Base-by-base conservation (phyloP, 1,140 invertebrate species). In the Samia ricini region DNA sequence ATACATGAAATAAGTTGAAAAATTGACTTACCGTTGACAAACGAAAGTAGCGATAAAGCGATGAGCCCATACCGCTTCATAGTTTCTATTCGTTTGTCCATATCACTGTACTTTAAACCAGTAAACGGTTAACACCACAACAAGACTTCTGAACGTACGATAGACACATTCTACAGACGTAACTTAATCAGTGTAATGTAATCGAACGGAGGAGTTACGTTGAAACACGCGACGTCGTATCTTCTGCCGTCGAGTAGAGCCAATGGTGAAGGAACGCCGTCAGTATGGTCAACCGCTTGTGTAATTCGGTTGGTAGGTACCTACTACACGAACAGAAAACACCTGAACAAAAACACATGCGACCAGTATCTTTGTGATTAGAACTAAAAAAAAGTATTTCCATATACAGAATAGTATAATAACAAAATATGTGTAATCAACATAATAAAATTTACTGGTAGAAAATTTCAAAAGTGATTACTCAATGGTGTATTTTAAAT, bases 311-410 rank as follows among this genome's bases (percentile, higher is more conserved):
- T n/a, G n/a, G 67, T 54, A 51, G 61, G 36, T 56, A 54, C n/a
- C n/a, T n/a, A n/a, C 63, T 59, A 55, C 51, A 24, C 21, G 58
- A 4, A 42, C 15, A 15, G 49, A 23, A 10, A 33, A 19, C 72
- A 72, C 62, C 72, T 74, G 72, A 69, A 61, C 63, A 72, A 74
- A n/a, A n/a, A n/a, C n/a, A 74, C 58, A 71, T 60, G n/a, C 33
- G 33, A 42, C 33, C 49, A 56, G 3, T 51, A 10, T 29, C 55
- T 52, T 61, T 56, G 19, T 61, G 52, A 56, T 61, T 52, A 15
- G n/a, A 60, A 21, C 19, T 21, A 23, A 22, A 51, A 2, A 22
- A 23, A n/a, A n/a, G n/a, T 21, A 12, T 52, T 22, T 52, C 3
- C 20, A 52, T 21, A 52, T 20, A 12, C 12, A 42, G 8, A 12